These are phyloP conservation scores for Mugil cephalus DNA, from an alignment of 2,113 vertebrate genomes.

Conservation along the genomic window DNA sequence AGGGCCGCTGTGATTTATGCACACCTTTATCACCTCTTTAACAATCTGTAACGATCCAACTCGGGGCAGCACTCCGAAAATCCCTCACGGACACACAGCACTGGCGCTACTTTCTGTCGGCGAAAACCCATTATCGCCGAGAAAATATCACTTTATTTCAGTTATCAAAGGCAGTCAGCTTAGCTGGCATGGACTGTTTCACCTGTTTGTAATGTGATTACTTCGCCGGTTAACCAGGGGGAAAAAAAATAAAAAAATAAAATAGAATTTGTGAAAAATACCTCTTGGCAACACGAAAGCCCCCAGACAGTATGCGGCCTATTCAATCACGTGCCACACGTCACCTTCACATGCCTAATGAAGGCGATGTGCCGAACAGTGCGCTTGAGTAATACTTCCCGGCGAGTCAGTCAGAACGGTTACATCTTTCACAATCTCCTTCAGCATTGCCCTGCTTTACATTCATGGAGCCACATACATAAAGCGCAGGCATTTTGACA, in stretches of 20 bases:
- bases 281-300: constrained; percentile 4
- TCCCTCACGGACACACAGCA: not conserved
- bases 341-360: constrained; percentile 6
- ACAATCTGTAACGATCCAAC: not conserved
- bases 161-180: constrained; percentile 4
- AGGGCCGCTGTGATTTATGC: not conserved
- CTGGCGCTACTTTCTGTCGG: constrained; percentile 9
- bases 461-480: constrained; percentile 29
- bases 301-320: not conserved
- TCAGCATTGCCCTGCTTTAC: constrained; percentile 42
- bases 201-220: not conserved
- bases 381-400: constrained; percentile 13
- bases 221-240: constrained; percentile 1
- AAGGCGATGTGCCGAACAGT: constrained; percentile 10
- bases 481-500: constrained; percentile 22
- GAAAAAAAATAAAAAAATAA: not conserved
- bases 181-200: constrained; percentile 1
- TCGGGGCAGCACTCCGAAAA: not conserved
- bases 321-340: constrained; percentile 12
- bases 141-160: constrained; percentile 14
- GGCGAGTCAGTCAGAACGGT: constrained; percentile 17
- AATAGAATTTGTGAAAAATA: constrained; percentile 3
- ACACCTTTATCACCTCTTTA: not conserved
- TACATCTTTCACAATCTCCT: constrained; percentile 37
- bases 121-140: not conserved